These are phyloP conservation scores for Hydrocynus forskahlii DNA, from an alignment of 2,797 vertebrate genomes.

Conservation along the genomic window DNA sequence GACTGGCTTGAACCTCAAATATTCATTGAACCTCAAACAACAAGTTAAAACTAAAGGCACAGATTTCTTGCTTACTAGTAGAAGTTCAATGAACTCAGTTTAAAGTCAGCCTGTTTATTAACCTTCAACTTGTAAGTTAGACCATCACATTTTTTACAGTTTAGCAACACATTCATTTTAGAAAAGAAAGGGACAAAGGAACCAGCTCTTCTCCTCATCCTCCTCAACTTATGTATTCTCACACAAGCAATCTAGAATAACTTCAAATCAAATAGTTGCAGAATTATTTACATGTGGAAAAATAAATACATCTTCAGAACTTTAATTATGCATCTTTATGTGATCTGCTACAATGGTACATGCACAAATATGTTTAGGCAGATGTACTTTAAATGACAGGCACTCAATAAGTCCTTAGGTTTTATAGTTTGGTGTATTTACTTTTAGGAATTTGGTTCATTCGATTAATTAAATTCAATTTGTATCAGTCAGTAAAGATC, in stretches of 20 bases:
- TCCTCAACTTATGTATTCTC: slow-evolving; percentile 46
- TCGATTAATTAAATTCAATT: neutral
- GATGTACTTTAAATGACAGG: slow-evolving; percentile 63
- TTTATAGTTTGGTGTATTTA: neutral
- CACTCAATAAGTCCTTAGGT: slow-evolving; percentile 68
- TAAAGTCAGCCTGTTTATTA: too few relatives aligned
- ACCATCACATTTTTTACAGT: too few relatives aligned
- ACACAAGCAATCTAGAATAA: slow-evolving; percentile 61
- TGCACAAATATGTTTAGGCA: slow-evolving; percentile 62
- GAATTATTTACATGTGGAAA: slow-evolving; percentile 72
- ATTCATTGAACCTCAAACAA: too few relatives aligned
- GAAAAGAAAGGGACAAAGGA: slow-evolving; percentile 68
- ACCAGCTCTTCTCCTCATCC: slow-evolving; percentile 43
- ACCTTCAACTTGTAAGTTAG: too few relatives aligned
- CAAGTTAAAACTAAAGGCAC: too few relatives aligned
- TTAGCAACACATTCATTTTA: slow-evolving; percentile 25
- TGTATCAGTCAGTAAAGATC: neutral
- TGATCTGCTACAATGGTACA: slow-evolving; percentile 75
- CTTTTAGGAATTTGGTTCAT: neutral
- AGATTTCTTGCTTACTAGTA: too few relatives aligned
- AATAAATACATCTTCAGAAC: slow-evolving; percentile 81
- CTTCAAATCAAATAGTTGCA: slow-evolving; percentile 57
- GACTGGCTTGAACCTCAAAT: too few relatives aligned
- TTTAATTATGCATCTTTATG: slow-evolving; percentile 74
- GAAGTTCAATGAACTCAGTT: too few relatives aligned